phyloP scores from a whole-genome alignment of 1,140 invertebrate species.

The Cotesia glomerata region DNA sequence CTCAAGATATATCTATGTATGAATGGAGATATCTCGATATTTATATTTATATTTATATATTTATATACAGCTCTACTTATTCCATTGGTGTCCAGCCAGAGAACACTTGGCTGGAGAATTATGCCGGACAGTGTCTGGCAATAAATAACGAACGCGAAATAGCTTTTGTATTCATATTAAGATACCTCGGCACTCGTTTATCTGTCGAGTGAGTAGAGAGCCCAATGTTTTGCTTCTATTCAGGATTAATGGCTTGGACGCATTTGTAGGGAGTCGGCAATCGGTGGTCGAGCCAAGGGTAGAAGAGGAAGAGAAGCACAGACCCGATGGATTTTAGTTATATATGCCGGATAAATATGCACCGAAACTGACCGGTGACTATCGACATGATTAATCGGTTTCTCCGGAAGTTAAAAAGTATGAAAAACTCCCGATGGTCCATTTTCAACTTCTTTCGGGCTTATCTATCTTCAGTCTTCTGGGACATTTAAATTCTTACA shows the following conservation, averaged over 20 bases:
- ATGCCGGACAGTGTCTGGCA: constrained; percentile 29
- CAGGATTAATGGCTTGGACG: constrained; percentile 63
- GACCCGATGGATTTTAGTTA: background rate
- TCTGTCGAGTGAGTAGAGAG: constrained; percentile 34
- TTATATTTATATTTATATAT: background rate
- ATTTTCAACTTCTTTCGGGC: background rate
- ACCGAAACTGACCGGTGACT: constrained; percentile 57
- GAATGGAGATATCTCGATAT: too few species aligned
- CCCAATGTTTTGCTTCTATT: constrained; percentile 63
- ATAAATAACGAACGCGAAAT: constrained; percentile 60
- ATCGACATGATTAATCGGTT: constrained; percentile 53
- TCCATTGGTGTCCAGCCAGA: background rate
- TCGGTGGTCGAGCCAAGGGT: constrained; percentile 19
- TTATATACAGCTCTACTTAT: background rate
- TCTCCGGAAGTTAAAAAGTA: constrained; percentile 59
- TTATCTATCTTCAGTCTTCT: background rate
- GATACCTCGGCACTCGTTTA: constrained; percentile 48
- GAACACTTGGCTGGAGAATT: constrained; percentile 15
- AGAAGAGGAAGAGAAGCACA: too few species aligned
- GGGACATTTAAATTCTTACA: constrained; percentile 51
- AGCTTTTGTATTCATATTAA: constrained; percentile 64
- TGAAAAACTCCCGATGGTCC: constrained; percentile 21
- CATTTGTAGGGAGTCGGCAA: constrained; percentile 54
- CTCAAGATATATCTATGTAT: background rate
- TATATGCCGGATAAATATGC: constrained; percentile 40